phyloP scores from a whole-genome alignment of 2,888 invertebrate genomes.

The Ophioninae sp. region DNA sequence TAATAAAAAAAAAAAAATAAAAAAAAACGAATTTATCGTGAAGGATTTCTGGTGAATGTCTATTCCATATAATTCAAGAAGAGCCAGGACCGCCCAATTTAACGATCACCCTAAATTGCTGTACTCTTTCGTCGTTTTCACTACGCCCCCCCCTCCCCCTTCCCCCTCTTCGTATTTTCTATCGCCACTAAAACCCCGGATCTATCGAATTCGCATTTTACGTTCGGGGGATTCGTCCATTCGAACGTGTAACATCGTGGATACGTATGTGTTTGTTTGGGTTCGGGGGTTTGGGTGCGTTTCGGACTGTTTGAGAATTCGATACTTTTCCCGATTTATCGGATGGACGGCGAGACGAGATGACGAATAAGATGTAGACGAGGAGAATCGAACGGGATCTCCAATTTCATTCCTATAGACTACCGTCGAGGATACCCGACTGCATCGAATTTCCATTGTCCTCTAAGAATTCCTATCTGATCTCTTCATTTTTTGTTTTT shows the following conservation, averaged over 20 bases:
- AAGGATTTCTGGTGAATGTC: conserved; percentile 15
- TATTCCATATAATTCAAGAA: conserved; percentile 38
- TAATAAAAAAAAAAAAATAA: conserved; percentile 27
- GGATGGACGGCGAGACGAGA: conserved; percentile 22
- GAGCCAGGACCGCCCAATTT: conserved; percentile 36
- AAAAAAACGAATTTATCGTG: conserved; percentile 30
- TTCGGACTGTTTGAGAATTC: conserved; percentile 48
- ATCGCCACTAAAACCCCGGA: conserved; percentile 46
- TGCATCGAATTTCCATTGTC: conserved; percentile 63
- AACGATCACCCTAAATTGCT: conserved; percentile 34
- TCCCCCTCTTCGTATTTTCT: conserved; percentile 4
- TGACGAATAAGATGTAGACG: conserved; percentile 24
- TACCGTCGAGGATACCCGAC: conserved; percentile 23
- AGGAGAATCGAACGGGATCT: conserved; percentile 44
- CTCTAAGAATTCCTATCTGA: too few relatives aligned
- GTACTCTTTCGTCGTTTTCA: conserved; percentile 20
- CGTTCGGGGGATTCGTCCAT: conserved; percentile 41
- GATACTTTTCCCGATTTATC: conserved; percentile 51
- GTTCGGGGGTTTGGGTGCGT: too few relatives aligned
- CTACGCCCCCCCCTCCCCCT: background rate
- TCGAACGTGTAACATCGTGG: background rate
- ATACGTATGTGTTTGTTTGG: background rate
- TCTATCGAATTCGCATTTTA: conserved; percentile 47
- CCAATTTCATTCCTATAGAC: conserved; percentile 49
- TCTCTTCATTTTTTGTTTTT: too few relatives aligned